A percentile compares a stretch with the other conserved stretches of the same genome.
phyloP scores from a whole-genome alignment of 2,797 vertebrate species.

The Sternotherus odoratus region DNA sequence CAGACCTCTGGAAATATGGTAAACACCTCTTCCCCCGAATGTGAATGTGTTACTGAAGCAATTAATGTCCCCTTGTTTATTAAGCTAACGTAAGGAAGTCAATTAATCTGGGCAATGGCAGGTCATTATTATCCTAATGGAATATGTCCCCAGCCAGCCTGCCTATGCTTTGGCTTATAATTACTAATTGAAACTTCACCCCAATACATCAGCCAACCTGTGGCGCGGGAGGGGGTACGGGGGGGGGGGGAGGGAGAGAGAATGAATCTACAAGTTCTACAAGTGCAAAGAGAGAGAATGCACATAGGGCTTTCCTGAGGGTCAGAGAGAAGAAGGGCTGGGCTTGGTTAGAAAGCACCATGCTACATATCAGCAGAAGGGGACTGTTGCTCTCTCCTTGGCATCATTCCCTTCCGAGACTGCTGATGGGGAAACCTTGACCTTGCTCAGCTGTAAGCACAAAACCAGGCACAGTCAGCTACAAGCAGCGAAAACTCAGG shows the following conservation, averaged over 20 bases:
- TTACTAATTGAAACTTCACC: not conserved
- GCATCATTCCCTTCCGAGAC: not conserved
- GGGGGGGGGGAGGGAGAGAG: too few relatives aligned
- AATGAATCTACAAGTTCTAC: not conserved
- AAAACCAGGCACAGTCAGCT: not conserved
- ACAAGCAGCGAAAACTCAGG: not conserved
- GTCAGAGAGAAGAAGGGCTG: not conserved
- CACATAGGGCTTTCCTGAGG: not conserved
- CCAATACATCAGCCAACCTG: not conserved
- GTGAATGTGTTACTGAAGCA: not conserved
- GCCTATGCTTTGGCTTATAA: not conserved
- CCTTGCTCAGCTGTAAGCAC: not conserved
- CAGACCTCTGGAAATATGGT: constrained; percentile 42
- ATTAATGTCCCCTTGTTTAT: not conserved
- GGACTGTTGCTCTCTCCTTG: not conserved
- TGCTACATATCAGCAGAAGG: not conserved
- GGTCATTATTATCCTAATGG: not conserved
- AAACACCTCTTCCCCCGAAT: constrained; percentile 14
- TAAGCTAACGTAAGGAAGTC: not conserved
- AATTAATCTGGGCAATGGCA: not conserved
- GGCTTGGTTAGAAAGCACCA: not conserved
- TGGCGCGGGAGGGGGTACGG: too few relatives aligned
- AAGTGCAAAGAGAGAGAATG: not conserved
- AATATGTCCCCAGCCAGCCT: not conserved
- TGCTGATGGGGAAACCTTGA: not conserved